phyloP scores from a whole-genome alignment of 2,888 invertebrate species.

The Tenthredo livida region DNA sequence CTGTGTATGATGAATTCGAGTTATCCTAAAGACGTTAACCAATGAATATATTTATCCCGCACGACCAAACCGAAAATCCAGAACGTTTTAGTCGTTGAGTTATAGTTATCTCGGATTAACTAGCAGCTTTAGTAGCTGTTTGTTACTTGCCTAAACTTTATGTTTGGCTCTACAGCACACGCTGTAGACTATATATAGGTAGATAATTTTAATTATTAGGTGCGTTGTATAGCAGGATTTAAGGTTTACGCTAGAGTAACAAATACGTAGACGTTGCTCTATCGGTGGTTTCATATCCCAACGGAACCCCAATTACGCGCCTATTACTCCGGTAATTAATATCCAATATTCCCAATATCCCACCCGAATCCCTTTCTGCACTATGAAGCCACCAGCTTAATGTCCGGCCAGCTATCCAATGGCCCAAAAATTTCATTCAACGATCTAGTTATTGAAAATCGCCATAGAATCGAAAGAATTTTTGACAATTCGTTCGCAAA shows the following conservation, averaged over 20 bases:
- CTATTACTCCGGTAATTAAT: constrained; percentile 72
- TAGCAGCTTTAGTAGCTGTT: neutral
- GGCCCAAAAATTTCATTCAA: neutral
- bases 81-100: neutral
- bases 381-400: neutral
- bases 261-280: constrained; percentile 36
- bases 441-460: neutral
- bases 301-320: constrained; percentile 67
- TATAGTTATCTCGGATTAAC: neutral
- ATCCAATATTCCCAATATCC: constrained; percentile 65
- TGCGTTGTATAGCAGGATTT: neutral
- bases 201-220: constrained; percentile 12
- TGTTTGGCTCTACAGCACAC: neutral
- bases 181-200: neutral
- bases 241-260: constrained; percentile 15
- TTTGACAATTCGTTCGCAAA: neutral
- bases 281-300: constrained; percentile 39
- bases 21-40: neutral
- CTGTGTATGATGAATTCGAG: neutral
- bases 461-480: neutral
- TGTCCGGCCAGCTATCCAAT: neutral
- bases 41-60: neutral
- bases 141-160: neutral
- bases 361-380: constrained; percentile 26
- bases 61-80: neutral